A percentile compares a stretch with the other conserved stretches of the same genome.
phyloP scores from a whole-genome alignment of 2,797 vertebrate genomes.

The Lagocephalus sceleratus region DNA sequence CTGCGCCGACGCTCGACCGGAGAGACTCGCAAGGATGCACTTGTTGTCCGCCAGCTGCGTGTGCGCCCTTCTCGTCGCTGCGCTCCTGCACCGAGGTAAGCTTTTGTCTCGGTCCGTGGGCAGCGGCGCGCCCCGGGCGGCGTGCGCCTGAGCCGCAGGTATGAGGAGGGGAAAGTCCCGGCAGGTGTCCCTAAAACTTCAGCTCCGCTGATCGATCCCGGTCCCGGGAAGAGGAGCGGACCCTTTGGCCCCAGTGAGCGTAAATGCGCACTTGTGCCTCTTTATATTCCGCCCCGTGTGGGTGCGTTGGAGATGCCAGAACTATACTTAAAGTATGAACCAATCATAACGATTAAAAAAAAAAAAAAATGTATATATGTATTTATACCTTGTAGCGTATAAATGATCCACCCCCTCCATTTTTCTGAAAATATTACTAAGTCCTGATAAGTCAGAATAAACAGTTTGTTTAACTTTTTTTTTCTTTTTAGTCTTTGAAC shows the following conservation, averaged over 20 bases:
- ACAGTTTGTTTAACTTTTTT: too few relatives aligned
- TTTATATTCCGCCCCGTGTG: too few relatives aligned
- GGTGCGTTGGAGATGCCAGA: too few relatives aligned
- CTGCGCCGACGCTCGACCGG: conserved; percentile 33
- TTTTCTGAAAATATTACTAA: too few relatives aligned
- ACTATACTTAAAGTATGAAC: too few relatives aligned
- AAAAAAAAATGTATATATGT: too few relatives aligned
- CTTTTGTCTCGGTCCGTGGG: conserved; percentile 15
- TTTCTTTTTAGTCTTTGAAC: too few relatives aligned
- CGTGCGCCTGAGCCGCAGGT: conserved; percentile 24
- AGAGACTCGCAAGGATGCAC: conserved; percentile 68
- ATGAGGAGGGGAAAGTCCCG: conserved; percentile 1
- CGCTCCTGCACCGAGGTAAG: conserved; percentile 65
- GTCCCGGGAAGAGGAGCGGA: background rate
- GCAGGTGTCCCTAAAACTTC: conserved; percentile 54
- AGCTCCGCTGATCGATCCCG: conserved; percentile 11
- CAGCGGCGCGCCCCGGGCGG: background rate
- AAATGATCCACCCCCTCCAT: too few relatives aligned
- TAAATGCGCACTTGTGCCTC: too few relatives aligned
- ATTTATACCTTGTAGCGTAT: too few relatives aligned
- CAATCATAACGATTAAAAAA: too few relatives aligned
- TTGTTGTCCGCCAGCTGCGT: conserved; percentile 66
- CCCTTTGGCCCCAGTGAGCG: background rate
- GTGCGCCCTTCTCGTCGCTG: conserved; percentile 39
- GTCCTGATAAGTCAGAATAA: too few relatives aligned